Evolutionary conservation across 2,888 invertebrate species (phyloP).

Genomic region (Zygaena filipendulae): DNA sequence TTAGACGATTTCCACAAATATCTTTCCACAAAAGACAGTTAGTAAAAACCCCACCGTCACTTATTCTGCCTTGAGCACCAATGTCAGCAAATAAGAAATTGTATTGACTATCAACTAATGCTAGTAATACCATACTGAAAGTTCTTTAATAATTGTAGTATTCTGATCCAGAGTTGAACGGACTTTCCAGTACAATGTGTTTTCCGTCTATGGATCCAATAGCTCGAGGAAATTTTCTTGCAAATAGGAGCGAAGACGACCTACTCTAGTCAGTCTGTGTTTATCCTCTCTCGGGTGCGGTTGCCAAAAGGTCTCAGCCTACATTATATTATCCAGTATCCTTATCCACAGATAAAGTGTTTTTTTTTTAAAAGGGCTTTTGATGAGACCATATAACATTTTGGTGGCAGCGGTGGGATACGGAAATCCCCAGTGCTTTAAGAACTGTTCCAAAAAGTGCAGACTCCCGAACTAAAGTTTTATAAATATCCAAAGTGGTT

Average conservation of each 20-base stretch:
- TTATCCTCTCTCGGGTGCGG: too few relatives aligned
- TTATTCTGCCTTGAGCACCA: slow-evolving; percentile 16
- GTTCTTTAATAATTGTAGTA: slow-evolving; percentile 12
- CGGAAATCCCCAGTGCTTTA: too few relatives aligned
- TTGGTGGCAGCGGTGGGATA: too few relatives aligned
- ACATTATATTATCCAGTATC: too few relatives aligned
- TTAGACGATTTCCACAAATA: slow-evolving; percentile 13
- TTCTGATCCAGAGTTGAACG: slow-evolving; percentile 8
- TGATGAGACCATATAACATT: too few relatives aligned
- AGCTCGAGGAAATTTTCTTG: slow-evolving; percentile 6
- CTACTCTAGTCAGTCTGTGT: too few relatives aligned
- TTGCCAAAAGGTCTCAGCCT: too few relatives aligned
- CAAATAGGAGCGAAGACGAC: neutral
- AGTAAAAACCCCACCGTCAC: slow-evolving; percentile 13
- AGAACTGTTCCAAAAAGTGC: too few relatives aligned
- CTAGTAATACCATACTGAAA: slow-evolving; percentile 10
- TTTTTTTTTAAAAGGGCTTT: too few relatives aligned
- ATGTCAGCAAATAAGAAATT: slow-evolving; percentile 12
- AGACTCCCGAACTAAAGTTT: too few relatives aligned
- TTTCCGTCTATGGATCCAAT: slow-evolving; percentile 9
- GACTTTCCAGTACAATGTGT: slow-evolving; percentile 12
- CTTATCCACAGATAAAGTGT: too few relatives aligned
- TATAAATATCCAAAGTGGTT: too few relatives aligned
- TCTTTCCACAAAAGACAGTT: slow-evolving; percentile 11
- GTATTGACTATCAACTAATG: slow-evolving; percentile 13